Percentiles rank a stretch among this genome's conserved stretches.
These are phyloP conservation scores for Glossophaga mutica DNA, from an alignment of 2,797 vertebrate genomes.

Conservation along the genomic window DNA sequence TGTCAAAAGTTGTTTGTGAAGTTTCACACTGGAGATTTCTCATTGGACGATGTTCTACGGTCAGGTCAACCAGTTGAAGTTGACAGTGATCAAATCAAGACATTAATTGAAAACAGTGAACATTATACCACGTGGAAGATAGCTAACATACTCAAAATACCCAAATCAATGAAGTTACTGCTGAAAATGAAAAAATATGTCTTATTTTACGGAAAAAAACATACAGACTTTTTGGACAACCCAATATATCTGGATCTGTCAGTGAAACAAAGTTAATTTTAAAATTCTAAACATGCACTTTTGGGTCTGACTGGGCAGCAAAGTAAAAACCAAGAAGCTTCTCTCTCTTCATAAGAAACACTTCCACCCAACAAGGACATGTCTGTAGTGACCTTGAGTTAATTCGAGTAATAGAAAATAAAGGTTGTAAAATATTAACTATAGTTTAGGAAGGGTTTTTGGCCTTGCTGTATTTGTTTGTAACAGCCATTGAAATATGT, in stretches of 20 bases:
- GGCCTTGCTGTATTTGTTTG: background rate
- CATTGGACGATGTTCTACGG: too few relatives aligned
- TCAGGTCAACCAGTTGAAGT: too few relatives aligned
- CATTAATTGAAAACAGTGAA: too few relatives aligned
- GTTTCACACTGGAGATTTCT: too few relatives aligned
- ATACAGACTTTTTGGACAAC: background rate
- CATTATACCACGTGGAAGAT: too few relatives aligned
- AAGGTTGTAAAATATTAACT: background rate
- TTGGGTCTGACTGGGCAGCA: background rate
- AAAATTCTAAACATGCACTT: background rate
- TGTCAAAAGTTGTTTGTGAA: too few relatives aligned
- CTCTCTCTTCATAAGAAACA: too few relatives aligned
- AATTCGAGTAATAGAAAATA: background rate
- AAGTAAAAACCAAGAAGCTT: background rate
- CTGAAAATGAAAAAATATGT: background rate
- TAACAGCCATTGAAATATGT: background rate
- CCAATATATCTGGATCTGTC: background rate
- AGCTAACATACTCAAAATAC: background rate
- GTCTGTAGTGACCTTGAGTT: background rate
- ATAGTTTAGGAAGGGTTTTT: background rate
- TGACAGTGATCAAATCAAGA: too few relatives aligned
- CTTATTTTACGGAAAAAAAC: background rate
- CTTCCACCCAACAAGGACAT: background rate
- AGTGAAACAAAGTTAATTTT: background rate
- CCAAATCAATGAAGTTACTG: background rate